These are phyloP conservation scores for Montipora capitata DNA, from an alignment of 92 coral and sea anemone species.

Conservation along the genomic window DNA sequence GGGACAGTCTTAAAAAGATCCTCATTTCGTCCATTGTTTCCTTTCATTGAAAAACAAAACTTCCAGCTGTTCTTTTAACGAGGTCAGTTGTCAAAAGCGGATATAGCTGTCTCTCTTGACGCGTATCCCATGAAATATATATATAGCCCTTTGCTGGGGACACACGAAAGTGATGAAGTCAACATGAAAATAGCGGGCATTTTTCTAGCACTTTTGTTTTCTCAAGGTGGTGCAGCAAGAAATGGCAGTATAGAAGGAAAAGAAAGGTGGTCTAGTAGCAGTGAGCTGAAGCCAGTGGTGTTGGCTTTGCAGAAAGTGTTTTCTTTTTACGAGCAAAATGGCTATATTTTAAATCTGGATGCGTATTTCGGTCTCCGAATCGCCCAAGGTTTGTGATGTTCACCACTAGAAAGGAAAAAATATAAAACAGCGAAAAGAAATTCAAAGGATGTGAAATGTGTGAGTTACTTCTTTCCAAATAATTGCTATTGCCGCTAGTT, in stretches of 20 bases:
- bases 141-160: background rate
- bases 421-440: background rate
- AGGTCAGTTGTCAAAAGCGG: constrained; percentile 6
- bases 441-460: too few relatives aligned
- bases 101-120: background rate
- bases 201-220: background rate
- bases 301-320: constrained; percentile 60
- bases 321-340: constrained; percentile 64
- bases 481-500: too few relatives aligned
- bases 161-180: background rate
- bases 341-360: constrained; percentile 79
- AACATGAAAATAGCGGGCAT: background rate
- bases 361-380: constrained; percentile 83
- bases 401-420: background rate
- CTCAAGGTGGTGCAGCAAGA: background rate
- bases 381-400: constrained; percentile 78
- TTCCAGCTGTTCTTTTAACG: too few relatives aligned
- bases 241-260: background rate
- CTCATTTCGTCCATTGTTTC: background rate
- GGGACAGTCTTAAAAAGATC: background rate
- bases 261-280: background rate
- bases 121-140: background rate
- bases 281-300: background rate
- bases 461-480: too few relatives aligned
- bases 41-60: background rate